Conservation (phyloP, 2,888 invertebrate genomes). For the Monochamus alternatus region DNA sequence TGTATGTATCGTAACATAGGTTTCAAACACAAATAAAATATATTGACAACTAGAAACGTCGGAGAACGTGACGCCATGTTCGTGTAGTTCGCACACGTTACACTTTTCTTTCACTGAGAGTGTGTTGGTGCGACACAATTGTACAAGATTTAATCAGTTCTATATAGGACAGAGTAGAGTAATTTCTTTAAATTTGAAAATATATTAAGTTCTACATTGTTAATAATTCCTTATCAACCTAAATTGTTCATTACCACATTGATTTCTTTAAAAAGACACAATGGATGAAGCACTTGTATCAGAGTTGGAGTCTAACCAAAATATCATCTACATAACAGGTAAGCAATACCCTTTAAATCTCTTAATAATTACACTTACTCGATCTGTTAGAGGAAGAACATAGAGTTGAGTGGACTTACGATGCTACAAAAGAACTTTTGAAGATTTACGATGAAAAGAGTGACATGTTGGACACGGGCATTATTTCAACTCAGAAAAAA, state of each 20-base stretch:
- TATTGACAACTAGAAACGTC: no score
- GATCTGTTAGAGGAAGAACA: slow-evolving; percentile 40
- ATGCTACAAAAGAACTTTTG: slow-evolving; percentile 49
- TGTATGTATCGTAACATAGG: no score
- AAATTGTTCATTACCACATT: no score
- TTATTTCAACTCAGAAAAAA: slow-evolving; percentile 51
- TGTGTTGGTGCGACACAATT: slow-evolving; percentile 5
- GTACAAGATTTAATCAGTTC: not conserved
- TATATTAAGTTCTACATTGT: not conserved
- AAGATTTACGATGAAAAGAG: slow-evolving; percentile 53
- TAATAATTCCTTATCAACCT: no score
- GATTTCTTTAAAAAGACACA: not conserved
- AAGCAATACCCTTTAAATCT: not conserved
- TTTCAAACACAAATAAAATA: no score
- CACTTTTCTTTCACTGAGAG: not conserved
- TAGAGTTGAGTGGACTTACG: slow-evolving; percentile 50
- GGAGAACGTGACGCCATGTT: not conserved
- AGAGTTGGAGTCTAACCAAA: slow-evolving; percentile 11
- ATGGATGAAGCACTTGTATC: not conserved
- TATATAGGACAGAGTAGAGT: slow-evolving; percentile 27
- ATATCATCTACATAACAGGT: slow-evolving; percentile 25
- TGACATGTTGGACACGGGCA: slow-evolving; percentile 51
- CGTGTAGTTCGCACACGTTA: not conserved
- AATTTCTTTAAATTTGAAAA: slow-evolving; percentile 23
- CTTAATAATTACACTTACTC: not conserved